Evolutionary conservation across 2,113 vertebrate genomes (phyloP), one percentile per base, ranked within the genome.

Genomic region (Nycticebus coucang): DNA sequence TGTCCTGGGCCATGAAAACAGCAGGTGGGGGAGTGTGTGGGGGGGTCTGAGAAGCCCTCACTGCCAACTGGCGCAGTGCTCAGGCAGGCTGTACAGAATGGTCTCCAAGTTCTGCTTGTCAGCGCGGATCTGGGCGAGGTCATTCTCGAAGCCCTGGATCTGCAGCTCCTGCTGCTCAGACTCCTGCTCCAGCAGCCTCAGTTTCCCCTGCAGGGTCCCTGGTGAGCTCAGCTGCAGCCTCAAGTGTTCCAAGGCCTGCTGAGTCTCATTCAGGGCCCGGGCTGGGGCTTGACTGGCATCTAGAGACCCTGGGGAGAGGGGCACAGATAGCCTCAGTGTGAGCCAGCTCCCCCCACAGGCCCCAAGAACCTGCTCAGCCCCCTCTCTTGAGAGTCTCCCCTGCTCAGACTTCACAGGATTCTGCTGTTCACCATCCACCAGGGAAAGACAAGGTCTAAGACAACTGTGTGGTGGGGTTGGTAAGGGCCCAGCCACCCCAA

Each of bases 81-180:
- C 75, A 0, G 99, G 99, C 95, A 99, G 98, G 95, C 98, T 99
- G 53, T 90, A 97, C 93, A 98, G 97, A 75, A 99, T 99, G 98
- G 99, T 99, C 97, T 98, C 98, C 97, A 99, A 94, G 98, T 99
- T 99, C 97, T 97, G 96, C 97, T 99, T 99, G 98, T 99, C 99
- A 0, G 98, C 98, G 1, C 22, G 97, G 97, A 99, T 99, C 98
- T 99, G 99, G 9, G 98, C 98, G 4, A 99, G 97, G 97, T 99
- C 98, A 0, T 95, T 98, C 77, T 99, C 99, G 0, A 99, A 98
- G 0, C 88, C 97, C 71, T 97, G 98, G 96, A 99, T 98, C 82
- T 98, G 98, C 80, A 98, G 97, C 93, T 89, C 96, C 97, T 99
- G 99, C 86, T 97, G 98, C 12, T 95, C 88, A 0, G 99, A 98